phyloP scores from a whole-genome alignment of 1,140 invertebrate species.

The Brachystomella parvula region DNA sequence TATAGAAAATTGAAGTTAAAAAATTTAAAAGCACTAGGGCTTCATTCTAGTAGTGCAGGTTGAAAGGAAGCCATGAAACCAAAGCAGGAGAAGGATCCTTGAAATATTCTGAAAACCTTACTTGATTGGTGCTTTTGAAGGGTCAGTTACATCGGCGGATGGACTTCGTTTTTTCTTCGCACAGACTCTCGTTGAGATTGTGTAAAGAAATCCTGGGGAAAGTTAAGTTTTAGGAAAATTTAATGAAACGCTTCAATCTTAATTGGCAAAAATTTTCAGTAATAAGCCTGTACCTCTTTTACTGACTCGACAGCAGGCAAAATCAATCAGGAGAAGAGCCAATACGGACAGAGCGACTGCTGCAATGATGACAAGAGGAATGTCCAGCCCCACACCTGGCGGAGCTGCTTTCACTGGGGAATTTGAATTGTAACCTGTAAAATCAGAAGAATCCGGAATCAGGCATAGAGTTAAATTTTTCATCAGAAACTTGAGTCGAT shows the following conservation, averaged over 20 bases:
- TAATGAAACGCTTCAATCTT: background rate
- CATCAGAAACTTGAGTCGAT: too few species aligned
- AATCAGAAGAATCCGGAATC: background rate
- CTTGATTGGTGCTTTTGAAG: too few species aligned
- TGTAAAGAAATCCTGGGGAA: slow-evolving; percentile 62
- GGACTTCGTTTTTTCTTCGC: slow-evolving; percentile 47
- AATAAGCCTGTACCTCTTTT: slow-evolving; percentile 45
- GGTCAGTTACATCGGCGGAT: too few species aligned
- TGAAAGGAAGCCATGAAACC: too few species aligned
- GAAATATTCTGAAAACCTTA: too few species aligned
- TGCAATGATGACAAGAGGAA: slow-evolving; percentile 66
- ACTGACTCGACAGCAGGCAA: slow-evolving; percentile 57
- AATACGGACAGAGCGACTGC: slow-evolving; percentile 63
- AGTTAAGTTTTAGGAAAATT: slow-evolving; percentile 37
- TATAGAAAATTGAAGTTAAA: slow-evolving; percentile 5
- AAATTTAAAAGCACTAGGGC: too few species aligned
- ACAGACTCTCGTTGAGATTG: slow-evolving; percentile 44
- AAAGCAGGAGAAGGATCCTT: too few species aligned
- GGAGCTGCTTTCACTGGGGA: background rate
- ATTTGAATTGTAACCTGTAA: background rate
- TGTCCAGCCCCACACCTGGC: slow-evolving; percentile 51
- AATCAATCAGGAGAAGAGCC: slow-evolving; percentile 66
- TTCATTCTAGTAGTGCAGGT: too few species aligned
- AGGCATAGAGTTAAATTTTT: too few species aligned
- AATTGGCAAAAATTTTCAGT: slow-evolving; percentile 1